Evolutionary conservation across 1,140 invertebrate genomes (phyloP).

Genomic region (Cheumatopsyche charites): DNA sequence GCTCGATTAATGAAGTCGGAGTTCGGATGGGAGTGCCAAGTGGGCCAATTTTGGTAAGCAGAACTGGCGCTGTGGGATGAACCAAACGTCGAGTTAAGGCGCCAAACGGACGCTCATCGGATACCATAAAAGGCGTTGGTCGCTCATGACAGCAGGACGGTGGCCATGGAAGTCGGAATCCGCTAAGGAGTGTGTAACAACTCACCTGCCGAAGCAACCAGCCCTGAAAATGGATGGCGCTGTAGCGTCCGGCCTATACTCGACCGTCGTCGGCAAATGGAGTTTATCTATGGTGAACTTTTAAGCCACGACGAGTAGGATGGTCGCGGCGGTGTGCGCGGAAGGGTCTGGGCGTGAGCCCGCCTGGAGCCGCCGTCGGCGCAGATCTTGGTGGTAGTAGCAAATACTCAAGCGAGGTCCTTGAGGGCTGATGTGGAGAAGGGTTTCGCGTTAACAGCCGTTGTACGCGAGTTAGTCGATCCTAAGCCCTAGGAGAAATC

Average conservation of each 20-base stretch:
- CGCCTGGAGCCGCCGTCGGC: conserved; percentile 78
- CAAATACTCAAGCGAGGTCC: conserved; percentile 85
- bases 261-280: too few species aligned
- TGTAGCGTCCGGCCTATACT: conserved; percentile 87
- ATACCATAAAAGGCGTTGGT: conserved; percentile 85
- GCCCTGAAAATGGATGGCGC: conserved; percentile 89
- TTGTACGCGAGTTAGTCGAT: conserved; percentile 90
- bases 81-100: conserved; percentile 77
- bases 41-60: conserved; percentile 92
- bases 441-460: conserved; percentile 90
- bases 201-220: conserved; percentile 88
- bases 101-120: conserved; percentile 65
- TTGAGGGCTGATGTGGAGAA: conserved; percentile 88
- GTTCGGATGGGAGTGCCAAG: conserved; percentile 72
- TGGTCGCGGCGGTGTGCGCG: conserved; percentile 73
- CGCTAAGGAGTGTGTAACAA: conserved; percentile 90
- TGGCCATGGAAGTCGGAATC: conserved; percentile 88
- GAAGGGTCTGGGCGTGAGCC: conserved; percentile 78
- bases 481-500: conserved; percentile 76
- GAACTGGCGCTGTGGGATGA: conserved; percentile 90
- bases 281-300: too few species aligned
- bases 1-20: conserved; percentile 57
- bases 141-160: conserved; percentile 85
- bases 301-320: conserved; percentile 63
- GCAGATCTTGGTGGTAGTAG: conserved; percentile 89